These are phyloP conservation scores for Eulemur mongoz DNA, from an alignment of 2,797 vertebrate genomes.

Conservation along the genomic window DNA sequence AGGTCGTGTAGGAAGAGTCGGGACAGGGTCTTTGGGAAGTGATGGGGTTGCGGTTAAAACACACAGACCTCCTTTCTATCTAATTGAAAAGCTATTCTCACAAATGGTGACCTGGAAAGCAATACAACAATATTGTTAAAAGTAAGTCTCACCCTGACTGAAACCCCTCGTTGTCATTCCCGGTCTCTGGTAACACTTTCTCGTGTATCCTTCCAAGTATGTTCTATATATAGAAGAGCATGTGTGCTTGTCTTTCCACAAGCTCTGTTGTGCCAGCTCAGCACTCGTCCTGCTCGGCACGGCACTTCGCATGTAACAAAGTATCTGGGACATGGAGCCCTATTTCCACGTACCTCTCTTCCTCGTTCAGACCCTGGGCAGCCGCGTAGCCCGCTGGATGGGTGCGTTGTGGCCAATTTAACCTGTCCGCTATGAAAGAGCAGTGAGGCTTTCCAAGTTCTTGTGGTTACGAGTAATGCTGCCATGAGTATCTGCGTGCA, in stretches of 20 bases:
- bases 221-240: background rate
- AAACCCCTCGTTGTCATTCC: background rate
- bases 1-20: accelerated
- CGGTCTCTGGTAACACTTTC: background rate
- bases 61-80: background rate
- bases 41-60: background rate
- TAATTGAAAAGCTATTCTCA: background rate
- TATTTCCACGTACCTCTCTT: accelerated
- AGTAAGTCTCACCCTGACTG: background rate
- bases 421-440: background rate
- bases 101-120: background rate
- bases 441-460: background rate
- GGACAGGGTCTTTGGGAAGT: background rate
- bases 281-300: background rate
- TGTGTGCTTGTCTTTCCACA: background rate
- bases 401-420: background rate
- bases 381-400: background rate
- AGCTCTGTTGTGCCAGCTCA: background rate
- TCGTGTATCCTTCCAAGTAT: background rate
- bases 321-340: background rate
- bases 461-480: background rate
- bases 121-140: background rate
- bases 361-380: background rate
- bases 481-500: background rate
- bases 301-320: background rate